Percentiles rank a stretch among this genome's conserved stretches.
Evolutionary conservation across 2,113 vertebrate species (phyloP).

Genomic region (Ceyx melanurus): DNA sequence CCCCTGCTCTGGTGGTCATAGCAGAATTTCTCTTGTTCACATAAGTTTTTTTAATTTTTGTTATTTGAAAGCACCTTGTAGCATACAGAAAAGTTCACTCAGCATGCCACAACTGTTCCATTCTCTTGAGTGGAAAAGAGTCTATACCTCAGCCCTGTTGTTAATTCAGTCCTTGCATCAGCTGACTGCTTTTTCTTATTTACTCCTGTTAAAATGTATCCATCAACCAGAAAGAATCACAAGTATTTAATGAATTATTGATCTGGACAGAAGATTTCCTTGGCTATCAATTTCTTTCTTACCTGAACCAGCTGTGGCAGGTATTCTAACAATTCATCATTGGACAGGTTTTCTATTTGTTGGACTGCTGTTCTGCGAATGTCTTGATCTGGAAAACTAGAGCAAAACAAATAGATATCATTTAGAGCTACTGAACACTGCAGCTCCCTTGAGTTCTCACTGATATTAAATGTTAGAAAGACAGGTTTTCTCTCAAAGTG

Average conservation of each 20-base stretch:
- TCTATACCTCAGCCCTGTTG: background rate
- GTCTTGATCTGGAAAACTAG: slow-evolving; percentile 87
- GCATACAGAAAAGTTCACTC: background rate
- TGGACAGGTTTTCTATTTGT: slow-evolving; percentile 79
- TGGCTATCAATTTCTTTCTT: slow-evolving; percentile 31
- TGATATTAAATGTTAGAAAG: background rate
- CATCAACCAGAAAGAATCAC: slow-evolving; percentile 10
- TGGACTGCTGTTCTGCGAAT: slow-evolving; percentile 79
- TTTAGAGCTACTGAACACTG: slow-evolving; percentile 15
- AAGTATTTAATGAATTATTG: slow-evolving; percentile 44
- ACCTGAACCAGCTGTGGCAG: slow-evolving; percentile 90
- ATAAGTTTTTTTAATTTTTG: background rate
- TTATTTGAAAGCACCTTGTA: background rate
- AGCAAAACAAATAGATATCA: slow-evolving; percentile 33
- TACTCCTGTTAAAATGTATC: background rate
- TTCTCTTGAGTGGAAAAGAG: background rate
- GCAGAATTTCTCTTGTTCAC: background rate
- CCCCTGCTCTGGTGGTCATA: background rate
- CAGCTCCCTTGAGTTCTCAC: background rate
- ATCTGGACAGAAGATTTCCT: background rate
- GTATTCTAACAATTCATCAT: slow-evolving; percentile 81
- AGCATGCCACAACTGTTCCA: background rate
- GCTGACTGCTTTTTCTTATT: background rate
- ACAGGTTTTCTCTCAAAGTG: background rate
- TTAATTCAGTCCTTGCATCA: background rate